Conservation (phyloP, 2,113 vertebrate genomes). For the Fregata magnificens region DNA sequence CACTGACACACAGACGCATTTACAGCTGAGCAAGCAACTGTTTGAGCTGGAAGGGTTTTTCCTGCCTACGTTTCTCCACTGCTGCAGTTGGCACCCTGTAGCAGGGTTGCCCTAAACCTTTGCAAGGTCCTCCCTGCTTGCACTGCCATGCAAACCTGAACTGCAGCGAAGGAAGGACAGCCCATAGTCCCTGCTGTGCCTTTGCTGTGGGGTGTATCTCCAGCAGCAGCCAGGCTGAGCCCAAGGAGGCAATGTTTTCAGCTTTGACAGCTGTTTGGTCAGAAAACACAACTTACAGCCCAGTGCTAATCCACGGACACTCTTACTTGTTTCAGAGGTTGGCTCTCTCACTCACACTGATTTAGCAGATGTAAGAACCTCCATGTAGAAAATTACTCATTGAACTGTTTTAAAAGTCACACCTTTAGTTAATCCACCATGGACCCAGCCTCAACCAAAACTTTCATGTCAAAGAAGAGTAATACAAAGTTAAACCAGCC, state of each 20-base stretch:
- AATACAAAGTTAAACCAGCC: neutral
- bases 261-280: neutral
- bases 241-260: neutral
- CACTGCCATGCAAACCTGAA: neutral
- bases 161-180: neutral
- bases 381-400: neutral
- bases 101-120: neutral
- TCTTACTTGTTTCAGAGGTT: neutral
- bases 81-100: neutral
- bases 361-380: neutral
- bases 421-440: neutral
- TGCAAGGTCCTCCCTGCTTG: neutral
- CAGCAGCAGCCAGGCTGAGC: neutral
- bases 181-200: neutral
- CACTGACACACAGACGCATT: neutral
- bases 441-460: neutral
- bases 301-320: neutral
- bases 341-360: neutral
- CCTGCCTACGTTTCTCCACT: neutral
- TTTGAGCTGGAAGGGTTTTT: neutral
- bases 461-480: neutral
- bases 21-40: neutral
- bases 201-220: fast-evolving
- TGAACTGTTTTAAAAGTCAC: neutral
- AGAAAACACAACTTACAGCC: neutral